Percentiles rank a stretch among this genome's conserved stretches.
Conservation (phyloP, 2,888 invertebrate genomes). For the Melitaea athalia region DNA sequence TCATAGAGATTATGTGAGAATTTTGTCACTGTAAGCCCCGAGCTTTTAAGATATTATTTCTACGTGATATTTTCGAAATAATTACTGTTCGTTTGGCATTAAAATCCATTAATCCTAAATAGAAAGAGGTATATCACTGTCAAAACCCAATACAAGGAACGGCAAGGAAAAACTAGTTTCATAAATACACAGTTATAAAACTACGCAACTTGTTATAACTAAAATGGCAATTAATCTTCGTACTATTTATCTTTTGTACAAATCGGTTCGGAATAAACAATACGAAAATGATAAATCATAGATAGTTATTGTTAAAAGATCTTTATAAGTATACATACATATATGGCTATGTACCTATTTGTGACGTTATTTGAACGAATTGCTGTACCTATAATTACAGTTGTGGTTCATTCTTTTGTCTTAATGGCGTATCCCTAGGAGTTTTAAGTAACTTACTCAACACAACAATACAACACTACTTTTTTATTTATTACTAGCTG, state of each 20-base stretch:
- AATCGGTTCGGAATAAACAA: not conserved
- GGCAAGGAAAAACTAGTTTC: no score
- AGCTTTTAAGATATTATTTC: no score
- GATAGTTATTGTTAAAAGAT: slow-evolving; percentile 11
- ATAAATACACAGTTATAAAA: not conserved
- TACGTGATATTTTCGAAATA: no score
- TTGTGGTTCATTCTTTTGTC: not conserved
- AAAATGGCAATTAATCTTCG: not conserved
- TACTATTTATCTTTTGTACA: not conserved
- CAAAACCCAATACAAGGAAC: no score
- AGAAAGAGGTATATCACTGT: no score
- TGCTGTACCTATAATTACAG: not conserved
- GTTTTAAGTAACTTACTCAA: no score
- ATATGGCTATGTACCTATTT: not conserved
- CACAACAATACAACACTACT: no score
- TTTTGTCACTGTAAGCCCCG: no score
- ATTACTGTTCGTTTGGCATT: no score
- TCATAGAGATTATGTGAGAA: no score
- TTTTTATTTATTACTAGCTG: no score
- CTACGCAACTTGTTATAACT: not conserved
- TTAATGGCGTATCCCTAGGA: not conserved
- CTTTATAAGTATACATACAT: not conserved
- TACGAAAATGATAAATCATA: not conserved
- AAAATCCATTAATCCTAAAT: no score
- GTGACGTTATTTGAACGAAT: slow-evolving; percentile 10